A percentile compares a stretch with the other conserved stretches of the same genome.
Evolutionary conservation across 2,888 invertebrate species (phyloP).

Genomic region (Phrixothrix hirtus): DNA sequence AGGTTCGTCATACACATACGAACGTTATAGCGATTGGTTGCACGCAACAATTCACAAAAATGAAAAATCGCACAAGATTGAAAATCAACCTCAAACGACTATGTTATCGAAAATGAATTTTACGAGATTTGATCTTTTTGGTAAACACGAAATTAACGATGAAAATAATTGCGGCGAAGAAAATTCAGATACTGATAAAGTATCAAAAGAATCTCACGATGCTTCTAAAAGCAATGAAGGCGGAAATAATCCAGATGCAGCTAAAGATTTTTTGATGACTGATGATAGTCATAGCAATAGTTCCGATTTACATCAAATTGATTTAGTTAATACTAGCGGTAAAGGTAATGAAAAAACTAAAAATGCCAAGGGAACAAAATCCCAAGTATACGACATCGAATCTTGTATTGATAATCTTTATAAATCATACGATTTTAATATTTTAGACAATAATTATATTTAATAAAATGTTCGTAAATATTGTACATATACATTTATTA

Average conservation of each 20-base stretch:
- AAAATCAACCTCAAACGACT: constrained; percentile 3
- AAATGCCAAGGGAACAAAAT: neutral
- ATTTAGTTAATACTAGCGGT: neutral
- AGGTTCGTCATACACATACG: constrained; percentile 66
- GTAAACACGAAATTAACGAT: constrained; percentile 22
- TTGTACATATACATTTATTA: too few relatives aligned
- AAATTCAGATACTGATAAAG: constrained; percentile 4
- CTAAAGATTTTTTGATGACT: constrained; percentile 4
- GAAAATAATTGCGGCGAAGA: constrained; percentile 10
- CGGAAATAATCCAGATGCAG: constrained; percentile 1
- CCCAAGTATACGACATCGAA: constrained; percentile 4
- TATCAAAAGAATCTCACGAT: constrained; percentile 1
- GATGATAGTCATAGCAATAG: constrained; percentile 3
- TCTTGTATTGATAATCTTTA: constrained; percentile 2
- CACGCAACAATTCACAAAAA: constrained; percentile 4
- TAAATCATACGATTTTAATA: constrained; percentile 17
- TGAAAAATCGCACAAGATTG: constrained; percentile 1
- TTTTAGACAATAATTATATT: constrained; percentile 18
- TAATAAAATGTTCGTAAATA: constrained; percentile 3
- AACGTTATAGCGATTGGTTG: constrained; percentile 59
- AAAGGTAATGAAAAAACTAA: constrained; percentile 11
- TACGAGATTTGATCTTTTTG: constrained; percentile 25
- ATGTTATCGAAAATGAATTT: constrained; percentile 18
- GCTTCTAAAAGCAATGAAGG: constrained; percentile 12
- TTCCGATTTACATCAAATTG: neutral